phyloP scores from a whole-genome alignment of 2,888 invertebrate genomes.

The Andrena chrysosceles region DNA sequence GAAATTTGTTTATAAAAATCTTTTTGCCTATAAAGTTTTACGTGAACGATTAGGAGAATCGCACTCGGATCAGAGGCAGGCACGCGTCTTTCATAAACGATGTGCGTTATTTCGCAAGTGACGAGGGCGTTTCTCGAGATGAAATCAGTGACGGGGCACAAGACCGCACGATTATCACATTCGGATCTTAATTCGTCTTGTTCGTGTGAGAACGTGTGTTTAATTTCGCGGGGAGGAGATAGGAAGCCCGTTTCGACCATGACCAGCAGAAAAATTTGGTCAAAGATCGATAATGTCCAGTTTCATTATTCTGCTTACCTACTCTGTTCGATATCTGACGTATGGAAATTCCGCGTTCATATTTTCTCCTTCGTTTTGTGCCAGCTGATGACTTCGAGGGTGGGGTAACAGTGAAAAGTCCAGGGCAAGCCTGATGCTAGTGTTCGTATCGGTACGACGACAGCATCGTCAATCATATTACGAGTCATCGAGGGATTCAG shows the following conservation, averaged over 20 bases:
- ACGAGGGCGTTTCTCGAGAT: constrained; percentile 51
- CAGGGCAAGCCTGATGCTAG: constrained; percentile 10
- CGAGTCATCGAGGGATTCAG: constrained; percentile 48
- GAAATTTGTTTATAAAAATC: neutral
- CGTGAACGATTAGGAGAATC: neutral
- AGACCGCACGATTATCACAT: constrained; percentile 61
- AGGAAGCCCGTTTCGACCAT: constrained; percentile 38
- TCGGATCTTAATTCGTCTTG: constrained; percentile 67
- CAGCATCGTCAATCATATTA: constrained; percentile 43
- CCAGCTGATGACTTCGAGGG: neutral
- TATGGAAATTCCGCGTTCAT: neutral
- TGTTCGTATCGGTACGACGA: constrained; percentile 10
- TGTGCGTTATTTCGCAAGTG: neutral
- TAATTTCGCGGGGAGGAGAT: constrained; percentile 44
- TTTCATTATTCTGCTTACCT: constrained; percentile 35
- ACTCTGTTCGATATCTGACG: neutral
- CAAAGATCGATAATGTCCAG: constrained; percentile 51
- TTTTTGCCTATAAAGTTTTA: neutral
- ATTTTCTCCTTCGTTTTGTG: neutral
- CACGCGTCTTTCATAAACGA: neutral
- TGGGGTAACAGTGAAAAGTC: neutral
- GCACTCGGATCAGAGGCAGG: neutral
- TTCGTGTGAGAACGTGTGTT: constrained; percentile 65
- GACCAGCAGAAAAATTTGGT: constrained; percentile 68
- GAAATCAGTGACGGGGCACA: constrained; percentile 69